Conservation (phyloP, 2,888 invertebrate species). For the Poecilus cupreus region DNA sequence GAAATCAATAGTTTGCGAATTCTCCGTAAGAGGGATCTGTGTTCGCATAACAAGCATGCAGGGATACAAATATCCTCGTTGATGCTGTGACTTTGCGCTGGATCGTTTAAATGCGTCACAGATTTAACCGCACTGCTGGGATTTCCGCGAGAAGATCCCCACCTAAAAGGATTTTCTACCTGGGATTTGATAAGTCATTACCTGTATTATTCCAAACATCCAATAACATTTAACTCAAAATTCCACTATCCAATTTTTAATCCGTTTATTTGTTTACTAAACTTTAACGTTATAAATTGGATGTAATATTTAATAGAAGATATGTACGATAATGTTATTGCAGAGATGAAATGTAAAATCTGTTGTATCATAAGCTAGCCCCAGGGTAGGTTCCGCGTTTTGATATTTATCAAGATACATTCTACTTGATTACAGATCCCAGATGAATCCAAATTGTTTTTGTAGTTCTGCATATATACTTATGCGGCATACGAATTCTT, state of each 20-base stretch:
- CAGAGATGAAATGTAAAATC: conserved; percentile 3
- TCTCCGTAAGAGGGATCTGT: not conserved
- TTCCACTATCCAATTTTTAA: not conserved
- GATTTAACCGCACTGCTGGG: conserved; percentile 29
- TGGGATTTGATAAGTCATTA: conserved; percentile 31
- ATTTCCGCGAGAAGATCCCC: not conserved
- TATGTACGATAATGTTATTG: not conserved
- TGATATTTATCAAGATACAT: conserved; percentile 13
- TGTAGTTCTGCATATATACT: not conserved
- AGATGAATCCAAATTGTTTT: too few relatives aligned
- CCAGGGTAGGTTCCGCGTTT: not conserved
- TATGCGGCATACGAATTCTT: not conserved
- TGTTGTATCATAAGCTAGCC: not conserved
- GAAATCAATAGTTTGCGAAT: conserved; percentile 46
- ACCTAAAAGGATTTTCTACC: not conserved
- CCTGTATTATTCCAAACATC: conserved; percentile 18
- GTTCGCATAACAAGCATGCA: conserved; percentile 39
- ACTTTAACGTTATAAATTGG: too few relatives aligned
- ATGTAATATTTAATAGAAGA: not conserved
- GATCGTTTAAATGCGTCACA: conserved; percentile 24
- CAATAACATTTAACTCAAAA: not conserved
- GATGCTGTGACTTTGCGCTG: conserved; percentile 38
- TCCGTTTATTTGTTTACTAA: not conserved
- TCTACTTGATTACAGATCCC: conserved; percentile 19
- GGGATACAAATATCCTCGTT: conserved; percentile 32